A percentile compares a stretch with the other conserved stretches of the same genome.
Evolutionary conservation across 1,140 invertebrate genomes (phyloP).

Genomic region (Camponotus pennsylvanicus): DNA sequence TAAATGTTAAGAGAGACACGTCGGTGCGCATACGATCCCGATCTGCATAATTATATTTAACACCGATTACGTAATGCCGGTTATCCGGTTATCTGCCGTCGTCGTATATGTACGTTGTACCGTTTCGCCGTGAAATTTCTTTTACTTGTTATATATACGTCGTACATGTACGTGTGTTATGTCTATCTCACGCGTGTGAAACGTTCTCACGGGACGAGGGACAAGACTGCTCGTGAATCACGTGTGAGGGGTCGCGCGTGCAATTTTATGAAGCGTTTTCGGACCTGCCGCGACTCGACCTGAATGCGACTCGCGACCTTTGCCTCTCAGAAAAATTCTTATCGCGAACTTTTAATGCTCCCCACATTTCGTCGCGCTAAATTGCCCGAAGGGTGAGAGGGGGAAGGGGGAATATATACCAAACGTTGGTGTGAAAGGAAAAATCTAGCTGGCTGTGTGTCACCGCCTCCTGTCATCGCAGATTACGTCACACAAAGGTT

Average conservation of each 20-base stretch:
- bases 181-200: constrained; percentile 48
- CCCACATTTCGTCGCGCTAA: neutral
- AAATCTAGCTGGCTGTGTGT: neutral
- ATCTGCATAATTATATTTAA: constrained; percentile 81
- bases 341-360: neutral
- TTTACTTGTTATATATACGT: constrained; percentile 36
- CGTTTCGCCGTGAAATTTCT: constrained; percentile 66
- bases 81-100: constrained; percentile 76
- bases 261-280: constrained; percentile 45
- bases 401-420: neutral
- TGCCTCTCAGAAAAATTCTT: constrained; percentile 21
- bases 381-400: neutral
- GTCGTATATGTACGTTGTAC: constrained; percentile 59
- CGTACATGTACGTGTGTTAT: neutral
- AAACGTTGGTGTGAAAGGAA: neutral
- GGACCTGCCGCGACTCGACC: constrained; percentile 19
- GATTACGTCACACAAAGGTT: constrained; percentile 30
- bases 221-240: constrained; percentile 44
- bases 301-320: constrained; percentile 12
- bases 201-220: constrained; percentile 49
- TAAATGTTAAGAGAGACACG: constrained; percentile 78
- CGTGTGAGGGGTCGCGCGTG: constrained; percentile 6
- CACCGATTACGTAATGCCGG: constrained; percentile 76
- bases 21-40: constrained; percentile 41
- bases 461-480: neutral